phyloP scores from a whole-genome alignment of 2,113 vertebrate genomes.

The Chamaetylas fuelleborni region DNA sequence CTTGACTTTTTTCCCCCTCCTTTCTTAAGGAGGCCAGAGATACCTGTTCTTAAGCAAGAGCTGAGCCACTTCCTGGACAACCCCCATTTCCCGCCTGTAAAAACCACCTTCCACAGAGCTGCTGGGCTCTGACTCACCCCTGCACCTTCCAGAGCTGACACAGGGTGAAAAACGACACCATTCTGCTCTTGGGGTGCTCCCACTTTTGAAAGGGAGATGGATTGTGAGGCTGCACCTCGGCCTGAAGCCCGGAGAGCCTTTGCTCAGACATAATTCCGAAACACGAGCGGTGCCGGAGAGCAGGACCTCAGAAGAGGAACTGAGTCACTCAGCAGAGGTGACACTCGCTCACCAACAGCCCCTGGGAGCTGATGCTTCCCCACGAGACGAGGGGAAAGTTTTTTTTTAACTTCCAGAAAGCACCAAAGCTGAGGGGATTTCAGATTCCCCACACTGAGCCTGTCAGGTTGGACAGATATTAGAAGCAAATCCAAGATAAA shows the following conservation, averaged over 20 bases:
- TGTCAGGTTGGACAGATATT: not conserved
- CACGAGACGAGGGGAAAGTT: accelerated
- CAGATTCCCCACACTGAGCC: not conserved
- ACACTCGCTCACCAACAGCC: not conserved
- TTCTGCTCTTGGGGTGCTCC: not conserved
- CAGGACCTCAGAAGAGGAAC: not conserved
- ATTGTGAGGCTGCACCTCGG: not conserved
- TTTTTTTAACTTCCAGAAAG: not conserved
- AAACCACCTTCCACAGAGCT: not conserved
- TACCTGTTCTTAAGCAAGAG: constrained; percentile 48
- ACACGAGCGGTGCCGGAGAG: accelerated
- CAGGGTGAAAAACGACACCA: not conserved
- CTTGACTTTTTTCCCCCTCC: not conserved
- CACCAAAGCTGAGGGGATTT: not conserved
- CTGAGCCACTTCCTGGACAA: not conserved
- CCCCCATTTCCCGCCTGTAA: not conserved
- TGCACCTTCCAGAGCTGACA: not conserved
- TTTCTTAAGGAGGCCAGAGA: not conserved
- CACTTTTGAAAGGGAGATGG: not conserved
- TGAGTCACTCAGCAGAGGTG: not conserved
- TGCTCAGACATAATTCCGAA: accelerated
- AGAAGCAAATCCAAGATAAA: not conserved
- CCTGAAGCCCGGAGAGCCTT: not conserved
- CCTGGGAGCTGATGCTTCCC: not conserved
- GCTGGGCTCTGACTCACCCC: not conserved